These are phyloP conservation scores for Hiodon tergisus DNA, from an alignment of 2,113 vertebrate species.

Conservation along the genomic window DNA sequence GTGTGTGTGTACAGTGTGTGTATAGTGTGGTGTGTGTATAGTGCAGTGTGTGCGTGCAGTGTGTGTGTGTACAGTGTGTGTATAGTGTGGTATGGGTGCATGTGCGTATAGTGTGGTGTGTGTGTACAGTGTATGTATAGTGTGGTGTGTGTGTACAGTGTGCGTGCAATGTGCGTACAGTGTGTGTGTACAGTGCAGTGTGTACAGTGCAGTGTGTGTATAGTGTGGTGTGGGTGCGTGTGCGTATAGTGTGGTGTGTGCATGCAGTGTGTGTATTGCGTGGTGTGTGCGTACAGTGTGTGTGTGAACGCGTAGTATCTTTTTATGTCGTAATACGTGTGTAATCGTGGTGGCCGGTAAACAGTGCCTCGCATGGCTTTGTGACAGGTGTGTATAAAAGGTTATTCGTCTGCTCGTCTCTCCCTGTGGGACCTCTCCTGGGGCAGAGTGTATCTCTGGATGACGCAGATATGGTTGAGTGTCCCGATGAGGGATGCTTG, in stretches of 20 bases:
- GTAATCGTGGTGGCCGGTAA: too few relatives aligned
- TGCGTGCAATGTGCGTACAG: not conserved
- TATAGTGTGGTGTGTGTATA: slow-evolving; percentile 6
- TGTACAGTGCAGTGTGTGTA: not conserved
- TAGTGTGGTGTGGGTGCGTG: slow-evolving; percentile 7
- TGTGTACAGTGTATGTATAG: slow-evolving; percentile 22
- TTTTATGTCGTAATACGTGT: too few relatives aligned
- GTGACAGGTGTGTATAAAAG: too few relatives aligned
- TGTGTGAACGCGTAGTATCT: not conserved
- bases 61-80: slow-evolving; percentile 26
- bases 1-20: not conserved
- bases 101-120: slow-evolving; percentile 23
- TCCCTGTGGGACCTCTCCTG: not conserved
- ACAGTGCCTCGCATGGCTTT: too few relatives aligned
- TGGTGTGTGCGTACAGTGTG: slow-evolving; percentile 25
- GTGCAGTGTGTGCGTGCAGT: slow-evolving; percentile 27
- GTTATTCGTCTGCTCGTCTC: not conserved
- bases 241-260: slow-evolving; percentile 26
- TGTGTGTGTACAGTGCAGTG: slow-evolving; percentile 24
- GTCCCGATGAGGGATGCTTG: too few relatives aligned
- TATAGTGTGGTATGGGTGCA: slow-evolving; percentile 2
- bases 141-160: slow-evolving; percentile 21
- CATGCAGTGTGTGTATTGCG: slow-evolving; percentile 19
- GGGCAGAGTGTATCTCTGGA: not conserved
- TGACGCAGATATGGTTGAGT: too few relatives aligned